These are phyloP conservation scores for Drosophila parvula DNA, from an alignment of 1,140 invertebrate genomes.

Conservation along the genomic window DNA sequence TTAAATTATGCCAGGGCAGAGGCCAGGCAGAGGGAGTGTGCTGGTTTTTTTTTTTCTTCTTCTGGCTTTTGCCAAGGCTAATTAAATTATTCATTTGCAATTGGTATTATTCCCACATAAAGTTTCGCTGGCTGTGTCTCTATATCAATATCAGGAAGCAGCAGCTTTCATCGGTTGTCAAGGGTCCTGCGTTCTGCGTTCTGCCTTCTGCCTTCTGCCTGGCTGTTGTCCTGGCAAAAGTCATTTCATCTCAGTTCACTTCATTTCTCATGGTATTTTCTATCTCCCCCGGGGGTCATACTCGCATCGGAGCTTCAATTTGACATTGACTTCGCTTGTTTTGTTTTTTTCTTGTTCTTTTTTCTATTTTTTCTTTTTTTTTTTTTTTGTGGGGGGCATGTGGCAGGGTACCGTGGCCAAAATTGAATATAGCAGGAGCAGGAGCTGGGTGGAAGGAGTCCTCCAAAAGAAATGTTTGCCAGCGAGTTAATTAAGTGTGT, in stretches of 20 bases:
- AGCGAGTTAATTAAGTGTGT: conserved; percentile 53
- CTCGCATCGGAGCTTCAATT: conserved; percentile 35
- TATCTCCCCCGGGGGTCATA: conserved; percentile 32
- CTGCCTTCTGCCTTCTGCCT: no score
- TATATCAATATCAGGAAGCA: conserved; percentile 29
- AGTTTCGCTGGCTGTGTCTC: conserved; percentile 28
- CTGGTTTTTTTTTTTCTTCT: conserved; percentile 7
- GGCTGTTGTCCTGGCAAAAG: conserved; percentile 46
- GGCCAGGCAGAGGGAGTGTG: no score
- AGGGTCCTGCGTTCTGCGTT: conserved; percentile 11
- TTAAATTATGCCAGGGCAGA: not conserved
- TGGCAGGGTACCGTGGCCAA: not conserved
- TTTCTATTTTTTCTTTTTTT: no score
- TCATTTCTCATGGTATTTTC: conserved; percentile 48
- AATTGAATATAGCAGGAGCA: conserved; percentile 37
- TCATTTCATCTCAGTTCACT: conserved; percentile 53
- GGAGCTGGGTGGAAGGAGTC: not conserved
- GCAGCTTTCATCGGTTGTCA: conserved; percentile 25
- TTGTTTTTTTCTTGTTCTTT: not conserved
- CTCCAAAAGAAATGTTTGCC: conserved; percentile 21
- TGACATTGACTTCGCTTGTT: conserved; percentile 41
- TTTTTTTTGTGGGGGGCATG: not conserved
- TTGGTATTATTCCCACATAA: conserved; percentile 12
- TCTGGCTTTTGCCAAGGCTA: not conserved
- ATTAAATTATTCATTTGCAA: conserved; percentile 36